phyloP scores from a whole-genome alignment of 2,888 invertebrate species.

The Automeris io region DNA sequence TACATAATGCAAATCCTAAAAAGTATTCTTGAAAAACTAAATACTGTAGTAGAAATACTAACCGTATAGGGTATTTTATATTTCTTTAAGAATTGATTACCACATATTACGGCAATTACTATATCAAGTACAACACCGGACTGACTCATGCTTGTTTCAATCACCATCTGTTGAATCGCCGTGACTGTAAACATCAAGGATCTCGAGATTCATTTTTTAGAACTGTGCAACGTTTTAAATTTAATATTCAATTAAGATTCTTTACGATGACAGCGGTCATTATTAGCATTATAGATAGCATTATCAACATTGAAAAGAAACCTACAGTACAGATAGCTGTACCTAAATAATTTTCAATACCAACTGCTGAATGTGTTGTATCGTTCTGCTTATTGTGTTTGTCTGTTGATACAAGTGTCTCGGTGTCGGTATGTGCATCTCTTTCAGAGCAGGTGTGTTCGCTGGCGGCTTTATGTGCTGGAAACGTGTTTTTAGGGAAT shows the following conservation, averaged over 20 bases:
- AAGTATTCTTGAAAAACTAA: too few relatives aligned
- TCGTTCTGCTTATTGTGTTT: conserved; percentile 20
- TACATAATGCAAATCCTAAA: too few relatives aligned
- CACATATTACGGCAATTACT: too few relatives aligned
- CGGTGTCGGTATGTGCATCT: conserved; percentile 35
- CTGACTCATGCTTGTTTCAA: conserved; percentile 40
- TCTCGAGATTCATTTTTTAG: conserved; percentile 16
- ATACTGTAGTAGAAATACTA: too few relatives aligned
- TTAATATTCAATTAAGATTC: neutral
- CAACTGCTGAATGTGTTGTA: conserved; percentile 11
- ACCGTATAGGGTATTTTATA: too few relatives aligned
- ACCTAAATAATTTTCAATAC: neutral
- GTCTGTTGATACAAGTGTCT: conserved; percentile 45
- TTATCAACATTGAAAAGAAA: neutral
- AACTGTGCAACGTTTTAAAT: conserved; percentile 2
- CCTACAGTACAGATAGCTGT: neutral
- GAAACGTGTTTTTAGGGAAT: conserved; percentile 20
- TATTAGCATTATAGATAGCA: neutral
- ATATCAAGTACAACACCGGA: too few relatives aligned
- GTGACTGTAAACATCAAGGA: conserved; percentile 27
- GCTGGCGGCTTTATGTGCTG: conserved; percentile 51
- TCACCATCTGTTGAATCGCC: conserved; percentile 54
- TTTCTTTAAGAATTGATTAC: too few relatives aligned
- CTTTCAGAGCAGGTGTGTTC: conserved; percentile 39
- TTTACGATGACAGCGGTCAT: neutral